Evolutionary conservation across 2,113 vertebrate species (phyloP).

Genomic region (Alligator sinensis): DNA sequence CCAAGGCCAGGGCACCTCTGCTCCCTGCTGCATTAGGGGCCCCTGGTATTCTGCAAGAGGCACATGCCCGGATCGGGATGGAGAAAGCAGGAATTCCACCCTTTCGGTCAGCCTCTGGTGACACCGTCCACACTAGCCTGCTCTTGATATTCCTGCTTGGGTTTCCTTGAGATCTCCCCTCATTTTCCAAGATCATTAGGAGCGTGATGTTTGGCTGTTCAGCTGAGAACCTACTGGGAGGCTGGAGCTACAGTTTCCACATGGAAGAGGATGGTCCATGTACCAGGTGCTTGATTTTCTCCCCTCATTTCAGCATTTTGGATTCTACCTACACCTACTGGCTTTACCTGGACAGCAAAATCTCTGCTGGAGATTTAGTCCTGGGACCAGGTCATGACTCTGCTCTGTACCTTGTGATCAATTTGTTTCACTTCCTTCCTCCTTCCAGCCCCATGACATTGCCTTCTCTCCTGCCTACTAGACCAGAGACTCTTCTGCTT

Average conservation of each 20-base stretch:
- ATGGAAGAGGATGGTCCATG: neutral
- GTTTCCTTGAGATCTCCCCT: accelerated
- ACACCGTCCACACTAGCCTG: neutral
- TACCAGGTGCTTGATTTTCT: neutral
- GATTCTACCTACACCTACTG: neutral
- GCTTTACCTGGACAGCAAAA: neutral
- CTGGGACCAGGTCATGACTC: neutral
- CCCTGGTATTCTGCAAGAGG: neutral
- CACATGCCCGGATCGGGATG: neutral
- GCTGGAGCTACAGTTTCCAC: neutral
- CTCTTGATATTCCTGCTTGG: neutral
- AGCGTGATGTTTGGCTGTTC: neutral
- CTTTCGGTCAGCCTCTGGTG: accelerated
- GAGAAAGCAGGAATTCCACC: neutral
- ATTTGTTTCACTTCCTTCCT: neutral
- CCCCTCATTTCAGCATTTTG: neutral
- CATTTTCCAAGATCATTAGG: neutral
- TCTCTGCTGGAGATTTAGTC: neutral
- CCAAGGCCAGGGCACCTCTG: neutral
- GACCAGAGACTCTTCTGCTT: neutral
- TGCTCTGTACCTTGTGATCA: neutral
- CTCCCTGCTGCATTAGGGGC: neutral
- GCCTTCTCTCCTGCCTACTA: neutral
- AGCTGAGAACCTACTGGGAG: neutral
- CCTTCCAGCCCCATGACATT: neutral